Percentiles rank a stretch among this genome's conserved stretches.
Conservation (phyloP, 2,797 vertebrate genomes). For the Aplochiton taeniatus region DNA sequence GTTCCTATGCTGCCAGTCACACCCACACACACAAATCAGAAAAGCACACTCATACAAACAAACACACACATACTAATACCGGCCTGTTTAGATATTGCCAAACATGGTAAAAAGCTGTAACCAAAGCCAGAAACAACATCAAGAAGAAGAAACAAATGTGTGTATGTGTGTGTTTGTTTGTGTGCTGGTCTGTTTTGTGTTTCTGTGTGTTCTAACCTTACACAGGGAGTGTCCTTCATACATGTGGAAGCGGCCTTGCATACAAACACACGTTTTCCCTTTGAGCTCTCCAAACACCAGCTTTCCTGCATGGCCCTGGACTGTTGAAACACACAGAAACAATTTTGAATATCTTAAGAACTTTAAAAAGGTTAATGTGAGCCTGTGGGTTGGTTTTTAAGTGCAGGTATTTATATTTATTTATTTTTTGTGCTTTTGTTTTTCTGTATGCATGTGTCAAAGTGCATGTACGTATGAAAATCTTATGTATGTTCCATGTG, state of each 20-base stretch:
- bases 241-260: slow-evolving; percentile 86
- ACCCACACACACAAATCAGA: slow-evolving; percentile 1
- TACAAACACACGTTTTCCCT: slow-evolving; percentile 80
- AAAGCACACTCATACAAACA: not conserved
- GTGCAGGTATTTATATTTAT: not conserved
- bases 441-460: no score
- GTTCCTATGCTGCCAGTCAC: not conserved
- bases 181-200: not conserved
- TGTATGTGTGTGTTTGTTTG: not conserved
- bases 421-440: no score
- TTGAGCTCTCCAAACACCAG: slow-evolving; percentile 81
- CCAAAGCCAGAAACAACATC: no score
- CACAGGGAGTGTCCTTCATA: slow-evolving; percentile 81
- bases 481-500: not conserved
- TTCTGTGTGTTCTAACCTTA: slow-evolving; percentile 65
- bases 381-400: not conserved
- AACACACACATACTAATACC: slow-evolving; percentile 6
- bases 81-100: not conserved
- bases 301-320: slow-evolving; percentile 79
- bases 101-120: no score
- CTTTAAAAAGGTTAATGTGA: not conserved
- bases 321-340: slow-evolving; percentile 52
- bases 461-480: no score
- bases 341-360: no score
- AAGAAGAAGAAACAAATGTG: not conserved